Conservation (phyloP, 2,888 invertebrate genomes). For the Tipula confusa region DNA sequence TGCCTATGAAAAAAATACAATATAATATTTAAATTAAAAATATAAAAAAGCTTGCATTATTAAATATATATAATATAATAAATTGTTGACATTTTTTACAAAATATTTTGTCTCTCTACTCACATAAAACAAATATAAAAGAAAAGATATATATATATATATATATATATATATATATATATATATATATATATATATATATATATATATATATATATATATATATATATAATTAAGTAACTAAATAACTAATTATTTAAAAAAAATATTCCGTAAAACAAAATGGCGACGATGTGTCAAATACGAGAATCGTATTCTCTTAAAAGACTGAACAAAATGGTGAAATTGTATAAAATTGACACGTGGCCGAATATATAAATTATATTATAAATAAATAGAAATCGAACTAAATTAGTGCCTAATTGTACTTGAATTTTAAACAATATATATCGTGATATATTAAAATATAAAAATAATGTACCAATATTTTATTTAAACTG, state of each 20-base stretch:
- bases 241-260: neutral
- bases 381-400: neutral
- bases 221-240: neutral
- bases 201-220: no score
- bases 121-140: no score
- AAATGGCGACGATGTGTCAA: conserved; percentile 25
- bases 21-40: neutral
- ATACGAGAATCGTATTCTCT: neutral
- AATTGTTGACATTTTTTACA: neutral
- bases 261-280: neutral
- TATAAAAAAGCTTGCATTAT: neutral
- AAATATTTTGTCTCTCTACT: conserved; percentile 3
- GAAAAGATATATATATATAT: no score
- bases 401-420: conserved; percentile 20
- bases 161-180: no score
- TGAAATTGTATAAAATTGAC: neutral
- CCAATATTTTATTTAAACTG: neutral
- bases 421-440: conserved; percentile 21
- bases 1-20: neutral
- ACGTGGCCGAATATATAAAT: neutral
- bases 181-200: no score
- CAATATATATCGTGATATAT: neutral
- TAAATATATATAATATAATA: neutral
- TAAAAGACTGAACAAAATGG: neutral
- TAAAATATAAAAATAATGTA: neutral